phyloP scores from a whole-genome alignment of 2,797 vertebrate species.

The Helicolenus hilgendorfi region DNA sequence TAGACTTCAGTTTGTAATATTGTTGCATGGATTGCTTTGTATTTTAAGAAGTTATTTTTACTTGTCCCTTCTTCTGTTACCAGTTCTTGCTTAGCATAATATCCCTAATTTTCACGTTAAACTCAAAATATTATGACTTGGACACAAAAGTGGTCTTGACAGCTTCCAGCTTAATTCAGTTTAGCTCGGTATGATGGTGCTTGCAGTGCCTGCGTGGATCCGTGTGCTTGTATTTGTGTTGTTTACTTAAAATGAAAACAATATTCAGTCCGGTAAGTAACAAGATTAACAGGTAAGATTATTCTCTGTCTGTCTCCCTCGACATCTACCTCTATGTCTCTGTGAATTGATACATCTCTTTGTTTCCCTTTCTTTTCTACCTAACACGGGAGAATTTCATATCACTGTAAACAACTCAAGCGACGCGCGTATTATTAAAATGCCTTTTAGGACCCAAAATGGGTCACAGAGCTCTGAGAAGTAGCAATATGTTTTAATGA shows the following conservation, averaged over 20 bases:
- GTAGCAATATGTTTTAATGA: constrained; percentile 78
- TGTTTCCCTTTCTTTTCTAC: constrained; percentile 5
- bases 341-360: constrained; percentile 29
- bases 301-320: neutral
- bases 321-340: neutral
- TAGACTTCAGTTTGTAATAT: neutral
- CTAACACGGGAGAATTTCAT: constrained; percentile 8
- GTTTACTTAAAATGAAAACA: constrained; percentile 13
- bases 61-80: neutral
- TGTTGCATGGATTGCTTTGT: neutral
- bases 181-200: neutral
- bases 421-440: constrained; percentile 42
- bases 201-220: neutral
- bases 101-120: neutral
- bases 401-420: constrained; percentile 59
- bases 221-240: neutral
- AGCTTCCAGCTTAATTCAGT: neutral
- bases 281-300: constrained; percentile 18
- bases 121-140: neutral
- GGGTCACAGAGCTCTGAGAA: constrained; percentile 64
- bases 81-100: neutral
- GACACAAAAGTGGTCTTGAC: neutral
- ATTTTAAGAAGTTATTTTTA: neutral
- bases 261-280: constrained; percentile 14
- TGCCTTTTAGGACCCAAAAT: constrained; percentile 58